Percentiles rank a stretch among this genome's conserved stretches.
phyloP scores from a whole-genome alignment of 2,797 vertebrate species.

The Halcyon chelicuti region DNA sequence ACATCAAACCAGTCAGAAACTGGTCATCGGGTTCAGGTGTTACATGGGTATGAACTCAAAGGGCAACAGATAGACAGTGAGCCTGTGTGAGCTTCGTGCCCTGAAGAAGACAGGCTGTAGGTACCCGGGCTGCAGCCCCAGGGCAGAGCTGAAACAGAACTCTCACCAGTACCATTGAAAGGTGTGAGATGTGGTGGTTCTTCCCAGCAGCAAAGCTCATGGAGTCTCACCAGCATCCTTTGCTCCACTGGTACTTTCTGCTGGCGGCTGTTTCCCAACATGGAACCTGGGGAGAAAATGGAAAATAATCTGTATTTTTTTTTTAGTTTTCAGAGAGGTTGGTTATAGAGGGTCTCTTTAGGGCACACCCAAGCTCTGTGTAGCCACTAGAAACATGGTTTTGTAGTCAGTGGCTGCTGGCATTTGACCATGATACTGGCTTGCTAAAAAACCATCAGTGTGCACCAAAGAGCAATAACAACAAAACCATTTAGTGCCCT shows the following conservation, averaged over 20 bases:
- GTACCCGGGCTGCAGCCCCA: not conserved
- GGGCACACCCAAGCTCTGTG: no score
- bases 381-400: not conserved
- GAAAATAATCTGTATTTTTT: not conserved
- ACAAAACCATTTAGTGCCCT: not conserved
- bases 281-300: not conserved
- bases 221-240: not conserved
- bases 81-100: fast-evolving
- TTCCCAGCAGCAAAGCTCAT: not conserved
- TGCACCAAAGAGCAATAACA: not conserved
- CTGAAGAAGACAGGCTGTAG: not conserved
- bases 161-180: not conserved
- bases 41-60: no score
- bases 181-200: fast-evolving
- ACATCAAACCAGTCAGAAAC: not conserved
- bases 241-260: no score
- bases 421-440: not conserved
- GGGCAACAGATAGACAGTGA: no score
- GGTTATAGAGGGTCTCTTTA: not conserved
- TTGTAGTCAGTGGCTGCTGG: not conserved
- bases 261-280: not conserved
- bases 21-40: not conserved
- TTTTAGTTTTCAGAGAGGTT: not conserved
- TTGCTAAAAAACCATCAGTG: not conserved
- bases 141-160: no score